Base-by-base conservation (phyloP, 2,113 vertebrate genomes). In the Cololabis saira region DNA sequence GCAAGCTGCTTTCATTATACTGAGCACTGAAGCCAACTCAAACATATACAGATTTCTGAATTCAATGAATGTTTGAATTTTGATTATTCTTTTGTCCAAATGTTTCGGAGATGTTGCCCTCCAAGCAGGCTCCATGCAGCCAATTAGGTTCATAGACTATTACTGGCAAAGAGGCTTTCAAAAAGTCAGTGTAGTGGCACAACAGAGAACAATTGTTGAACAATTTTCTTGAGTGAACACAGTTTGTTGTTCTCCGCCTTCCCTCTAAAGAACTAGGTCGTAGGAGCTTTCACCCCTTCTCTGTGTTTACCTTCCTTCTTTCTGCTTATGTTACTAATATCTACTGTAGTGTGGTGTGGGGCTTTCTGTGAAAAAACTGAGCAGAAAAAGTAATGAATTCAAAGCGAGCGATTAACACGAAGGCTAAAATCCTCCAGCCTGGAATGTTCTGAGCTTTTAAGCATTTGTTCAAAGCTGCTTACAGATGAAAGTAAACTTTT, bases 401-500 rank as follows among this genome's bases (percentile, higher is more conserved):
- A 16, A 14, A 55, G 11, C 15, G 27, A 42, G 24, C 15, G 65
- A 73, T 58, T 57, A 74, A 67, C 24, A 47, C 0, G 18, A 2
- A 30, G 47, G 10, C 49, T 59, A 56, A 65, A 76, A 71, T 41
- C 21, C 18, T 49, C 55, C 50, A 63, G 66, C 16, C 71, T 78
- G 87, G 87, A 87, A 87, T 87, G 85, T 87, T 78, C 76, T 53
- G 61, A 74, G 52, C 55, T 60, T 76, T 83, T 67, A 50, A 57
- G 37, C 54, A 42, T n/a, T 61, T 61, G 10, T 80, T 63, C 51
- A 65, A 67, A 63, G 80, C 82, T 41, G 2, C 80, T 76, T 67
- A 78, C 81, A 85, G 51, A 87, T 84, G 76, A 89, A 87, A 85
- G 85, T 67, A 77, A 86, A 76, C 79, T 69, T 78, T 83, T 83